phyloP scores from a whole-genome alignment of 2,888 invertebrate species.

The Lasioglossum vierecki region DNA sequence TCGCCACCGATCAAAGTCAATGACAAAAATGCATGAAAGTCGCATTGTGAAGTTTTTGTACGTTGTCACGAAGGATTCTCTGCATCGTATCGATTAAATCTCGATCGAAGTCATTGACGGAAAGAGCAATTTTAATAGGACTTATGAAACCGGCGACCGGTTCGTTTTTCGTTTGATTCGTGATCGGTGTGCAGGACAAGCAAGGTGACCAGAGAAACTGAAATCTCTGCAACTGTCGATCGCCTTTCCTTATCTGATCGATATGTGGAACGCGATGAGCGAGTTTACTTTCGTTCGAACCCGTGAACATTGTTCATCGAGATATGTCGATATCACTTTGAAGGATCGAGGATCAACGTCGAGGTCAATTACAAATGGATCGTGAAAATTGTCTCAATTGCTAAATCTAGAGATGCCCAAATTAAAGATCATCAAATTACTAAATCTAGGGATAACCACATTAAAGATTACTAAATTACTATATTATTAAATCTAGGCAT shows the following conservation, averaged over 20 bases:
- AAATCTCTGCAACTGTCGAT: slow-evolving; percentile 28
- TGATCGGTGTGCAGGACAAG: neutral
- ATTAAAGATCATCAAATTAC: no score
- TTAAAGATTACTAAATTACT: no score
- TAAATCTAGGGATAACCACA: no score
- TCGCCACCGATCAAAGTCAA: neutral
- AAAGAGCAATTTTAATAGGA: neutral
- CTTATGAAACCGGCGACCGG: neutral
- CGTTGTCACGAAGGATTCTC: neutral
- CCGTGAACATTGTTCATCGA: neutral
- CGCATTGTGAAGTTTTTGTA: neutral
- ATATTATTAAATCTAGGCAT: no score
- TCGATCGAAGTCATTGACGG: neutral
- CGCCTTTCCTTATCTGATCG: slow-evolving; percentile 37
- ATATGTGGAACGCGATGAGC: slow-evolving; percentile 17
- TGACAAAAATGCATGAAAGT: neutral
- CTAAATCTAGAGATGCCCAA: no score
- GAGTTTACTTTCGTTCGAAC: slow-evolving; percentile 16
- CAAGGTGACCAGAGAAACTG: slow-evolving; percentile 3
- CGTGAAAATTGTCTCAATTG: neutral
- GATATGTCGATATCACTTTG: neutral
- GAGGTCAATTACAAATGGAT: neutral
- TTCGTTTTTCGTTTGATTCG: neutral
- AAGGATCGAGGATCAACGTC: neutral
- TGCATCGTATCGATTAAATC: neutral